Base-by-base conservation (phyloP, 2,888 invertebrate genomes). In the Bimastos eiseni region DNA sequence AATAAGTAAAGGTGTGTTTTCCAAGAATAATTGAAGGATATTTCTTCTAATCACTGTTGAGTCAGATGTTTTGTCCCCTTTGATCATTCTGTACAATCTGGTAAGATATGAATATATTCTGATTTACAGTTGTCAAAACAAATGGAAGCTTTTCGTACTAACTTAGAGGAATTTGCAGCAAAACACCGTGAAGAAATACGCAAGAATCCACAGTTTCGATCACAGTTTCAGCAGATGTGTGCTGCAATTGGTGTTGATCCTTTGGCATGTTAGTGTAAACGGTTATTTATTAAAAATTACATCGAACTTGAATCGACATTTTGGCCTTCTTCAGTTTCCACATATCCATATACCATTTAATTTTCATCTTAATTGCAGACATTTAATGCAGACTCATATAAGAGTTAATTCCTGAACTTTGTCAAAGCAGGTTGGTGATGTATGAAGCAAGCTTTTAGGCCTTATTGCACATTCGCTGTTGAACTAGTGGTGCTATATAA, bases 161-260 rank as follows among this genome's bases (percentile, higher is more conserved):
- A 98, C 94, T 95, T 99, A 83, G 98, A 99, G 95, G 98, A 98
- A 93, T 99, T 99, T 95, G 98, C 99, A 0, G 96, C 97, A 8
- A 98, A 98, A 93, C 98, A 99, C 94, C 98, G 98, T 94, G 97
- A 96, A 93, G 98, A 99, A 94, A 99, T 99, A 88, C 97, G 97
- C 93, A 98, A 98, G 95, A 98, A 99, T 95, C 96, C 98, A 0
- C 97, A 97, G 93, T 99, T 99, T 94, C 96, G 99, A 70, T 96
- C 83, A 5, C 98, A 99, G 95, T 99, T 99, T 95, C 98, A 98
- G 94, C 98, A 98, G 95, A 99, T 99, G 99, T 99, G 99, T 95
- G 98, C 99, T 0, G 97, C 98, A 0, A 99, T 99, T 92, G 99
- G 98, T 0, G 99, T 99, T 0, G 99, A 99, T 95, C 99, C 99